Evolutionary conservation across 2,113 vertebrate genomes (phyloP).

Genomic region (Myanophis thanlyinensis): DNA sequence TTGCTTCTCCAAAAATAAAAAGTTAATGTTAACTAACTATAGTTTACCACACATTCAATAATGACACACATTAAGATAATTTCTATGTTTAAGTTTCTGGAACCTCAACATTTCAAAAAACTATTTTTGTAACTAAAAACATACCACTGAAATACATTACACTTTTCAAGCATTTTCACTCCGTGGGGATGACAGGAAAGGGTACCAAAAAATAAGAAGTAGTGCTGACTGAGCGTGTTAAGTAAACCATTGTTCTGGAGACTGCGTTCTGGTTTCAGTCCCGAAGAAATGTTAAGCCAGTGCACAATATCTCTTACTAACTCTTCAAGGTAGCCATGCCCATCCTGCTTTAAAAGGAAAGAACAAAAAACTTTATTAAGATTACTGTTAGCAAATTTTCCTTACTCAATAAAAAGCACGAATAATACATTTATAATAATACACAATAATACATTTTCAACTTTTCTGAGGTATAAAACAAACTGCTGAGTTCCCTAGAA

Average conservation of each 20-base stretch:
- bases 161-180: conserved; percentile 98
- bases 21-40: neutral
- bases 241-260: conserved; percentile 94
- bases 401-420: neutral
- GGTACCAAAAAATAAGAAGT: conserved; percentile 95
- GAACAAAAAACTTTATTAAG: neutral
- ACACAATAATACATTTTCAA: neutral
- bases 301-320: conserved; percentile 92
- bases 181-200: conserved; percentile 94
- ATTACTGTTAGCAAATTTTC: neutral
- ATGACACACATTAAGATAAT: neutral
- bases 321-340: conserved; percentile 92
- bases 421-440: too few relatives aligned
- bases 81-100: neutral
- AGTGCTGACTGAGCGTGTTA: conserved; percentile 96
- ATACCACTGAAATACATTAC: conserved; percentile 96
- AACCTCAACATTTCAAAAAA: neutral
- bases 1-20: neutral
- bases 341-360: conserved; percentile 76
- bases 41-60: neutral
- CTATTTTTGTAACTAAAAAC: conserved; percentile 39
- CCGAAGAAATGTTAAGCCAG: conserved; percentile 88
- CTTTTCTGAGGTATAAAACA: neutral
- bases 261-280: conserved; percentile 90
- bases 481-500: neutral